Percentiles rank a stretch among this genome's conserved stretches.
These are phyloP conservation scores for Drosophila tanythrix DNA, from an alignment of 2,888 invertebrate genomes.

Conservation along the genomic window DNA sequence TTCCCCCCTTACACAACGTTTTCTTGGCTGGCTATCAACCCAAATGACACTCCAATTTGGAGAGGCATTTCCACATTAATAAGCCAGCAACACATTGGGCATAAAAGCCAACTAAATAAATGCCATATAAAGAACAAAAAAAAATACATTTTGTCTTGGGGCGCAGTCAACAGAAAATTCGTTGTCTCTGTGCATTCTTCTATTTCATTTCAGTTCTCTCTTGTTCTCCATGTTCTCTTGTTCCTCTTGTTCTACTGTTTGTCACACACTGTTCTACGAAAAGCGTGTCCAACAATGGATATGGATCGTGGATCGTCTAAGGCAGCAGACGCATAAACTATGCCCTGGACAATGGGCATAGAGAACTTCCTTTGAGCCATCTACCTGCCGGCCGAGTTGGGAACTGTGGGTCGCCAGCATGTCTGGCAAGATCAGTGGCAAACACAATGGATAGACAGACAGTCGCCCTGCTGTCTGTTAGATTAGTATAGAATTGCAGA, in stretches of 20 bases:
- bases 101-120: constrained; percentile 70
- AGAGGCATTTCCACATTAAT: constrained; percentile 81
- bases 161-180: constrained; percentile 70
- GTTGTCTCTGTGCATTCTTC: constrained; percentile 48
- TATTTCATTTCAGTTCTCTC: constrained; percentile 20
- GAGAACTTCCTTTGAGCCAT: constrained; percentile 65
- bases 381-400: constrained; percentile 56
- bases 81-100: constrained; percentile 67
- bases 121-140: constrained; percentile 53
- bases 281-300: constrained; percentile 73
- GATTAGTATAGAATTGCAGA: constrained; percentile 79
- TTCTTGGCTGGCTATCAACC: constrained; percentile 41
- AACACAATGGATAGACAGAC: constrained; percentile 44
- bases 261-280: constrained; percentile 76
- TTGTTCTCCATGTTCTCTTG: constrained; percentile 26
- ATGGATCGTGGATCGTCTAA: constrained; percentile 47
- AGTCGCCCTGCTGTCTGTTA: constrained; percentile 63
- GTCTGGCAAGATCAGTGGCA: constrained; percentile 72
- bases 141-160: constrained; percentile 56
- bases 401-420: constrained; percentile 68
- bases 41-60: constrained; percentile 80
- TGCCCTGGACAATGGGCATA: constrained; percentile 66
- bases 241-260: constrained; percentile 62
- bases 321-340: constrained; percentile 66
- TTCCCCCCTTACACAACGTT: constrained; percentile 4